phyloP scores from a whole-genome alignment of 2,888 invertebrate genomes.

The Aromia moschata region DNA sequence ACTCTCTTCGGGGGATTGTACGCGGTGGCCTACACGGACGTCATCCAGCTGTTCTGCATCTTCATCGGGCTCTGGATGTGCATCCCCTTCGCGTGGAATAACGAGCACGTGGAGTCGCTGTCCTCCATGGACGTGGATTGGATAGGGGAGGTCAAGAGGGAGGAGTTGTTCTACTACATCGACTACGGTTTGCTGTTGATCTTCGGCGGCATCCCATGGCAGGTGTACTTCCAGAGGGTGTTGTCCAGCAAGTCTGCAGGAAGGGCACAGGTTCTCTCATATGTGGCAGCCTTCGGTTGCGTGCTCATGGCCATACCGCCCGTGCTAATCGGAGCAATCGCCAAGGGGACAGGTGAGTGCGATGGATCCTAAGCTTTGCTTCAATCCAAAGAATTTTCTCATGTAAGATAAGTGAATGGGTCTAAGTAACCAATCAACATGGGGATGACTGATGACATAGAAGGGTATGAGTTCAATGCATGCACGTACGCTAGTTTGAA shows the following conservation, averaged over 20 bases:
- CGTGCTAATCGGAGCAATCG: constrained; percentile 96
- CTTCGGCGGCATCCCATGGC: constrained; percentile 98
- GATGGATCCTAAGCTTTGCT: background rate
- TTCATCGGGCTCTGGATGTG: constrained; percentile 98
- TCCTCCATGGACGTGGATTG: constrained; percentile 87
- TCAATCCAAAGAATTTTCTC: too few species aligned
- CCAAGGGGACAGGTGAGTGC: constrained; percentile 88
- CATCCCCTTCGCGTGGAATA: constrained; percentile 93
- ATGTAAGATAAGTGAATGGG: too few species aligned
- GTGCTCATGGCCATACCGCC: constrained; percentile 97
- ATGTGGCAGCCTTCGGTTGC: constrained; percentile 95
- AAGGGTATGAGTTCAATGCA: too few species aligned
- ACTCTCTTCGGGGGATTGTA: constrained; percentile 98
- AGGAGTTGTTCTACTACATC: constrained; percentile 82
- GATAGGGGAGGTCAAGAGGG: constrained; percentile 81
- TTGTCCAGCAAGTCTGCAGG: constrained; percentile 94
- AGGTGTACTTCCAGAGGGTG: constrained; percentile 98
- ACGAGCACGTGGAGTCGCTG: constrained; percentile 85
- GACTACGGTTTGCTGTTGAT: constrained; percentile 90
- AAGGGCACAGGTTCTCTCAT: constrained; percentile 93
- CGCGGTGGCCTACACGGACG: constrained; percentile 98
- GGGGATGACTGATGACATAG: too few species aligned
- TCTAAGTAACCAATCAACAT: too few species aligned
- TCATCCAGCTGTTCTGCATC: constrained; percentile 97
- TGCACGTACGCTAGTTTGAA: too few species aligned